These are phyloP conservation scores for Dinomys branickii DNA, from an alignment of 2,113 vertebrate species.

Conservation along the genomic window DNA sequence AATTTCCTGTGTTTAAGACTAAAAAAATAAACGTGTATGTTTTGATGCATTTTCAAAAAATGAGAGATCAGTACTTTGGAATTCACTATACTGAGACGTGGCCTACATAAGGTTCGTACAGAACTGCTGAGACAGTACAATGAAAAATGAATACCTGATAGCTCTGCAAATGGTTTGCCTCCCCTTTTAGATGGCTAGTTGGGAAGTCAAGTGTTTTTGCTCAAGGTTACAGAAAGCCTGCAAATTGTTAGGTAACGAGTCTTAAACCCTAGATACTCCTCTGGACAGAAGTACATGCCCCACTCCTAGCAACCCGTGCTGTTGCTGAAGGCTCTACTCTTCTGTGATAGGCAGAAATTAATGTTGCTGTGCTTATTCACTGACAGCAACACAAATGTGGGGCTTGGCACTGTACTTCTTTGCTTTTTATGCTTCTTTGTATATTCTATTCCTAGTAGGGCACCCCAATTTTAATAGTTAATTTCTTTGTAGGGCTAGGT, in stretches of 20 bases:
- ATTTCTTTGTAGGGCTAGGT: not conserved
- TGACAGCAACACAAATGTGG: not conserved
- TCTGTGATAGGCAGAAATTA: not conserved
- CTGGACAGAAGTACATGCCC: not conserved
- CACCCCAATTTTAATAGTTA: not conserved
- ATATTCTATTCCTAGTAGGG: not conserved
- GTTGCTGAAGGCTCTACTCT: not conserved
- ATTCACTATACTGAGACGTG: not conserved
- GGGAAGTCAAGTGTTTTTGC: conserved; percentile 1
- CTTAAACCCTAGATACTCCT: not conserved
- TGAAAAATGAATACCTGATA: not conserved
- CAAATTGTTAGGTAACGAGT: not conserved
- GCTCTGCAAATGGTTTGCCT: not conserved
- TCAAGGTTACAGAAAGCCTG: not conserved
- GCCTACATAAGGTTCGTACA: not conserved
- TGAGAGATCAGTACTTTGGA: not conserved
- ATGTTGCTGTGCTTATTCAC: not conserved
- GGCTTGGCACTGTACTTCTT: not conserved
- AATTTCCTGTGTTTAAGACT: conserved; percentile 36
- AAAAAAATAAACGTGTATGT: not conserved
- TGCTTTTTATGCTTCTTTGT: not conserved
- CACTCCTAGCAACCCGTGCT: not conserved
- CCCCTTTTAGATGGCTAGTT: not conserved
- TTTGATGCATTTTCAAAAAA: conserved; percentile 20
- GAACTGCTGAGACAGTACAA: not conserved